phyloP scores from a whole-genome alignment of 2,113 vertebrate species.

The Acanthisitta chloris region DNA sequence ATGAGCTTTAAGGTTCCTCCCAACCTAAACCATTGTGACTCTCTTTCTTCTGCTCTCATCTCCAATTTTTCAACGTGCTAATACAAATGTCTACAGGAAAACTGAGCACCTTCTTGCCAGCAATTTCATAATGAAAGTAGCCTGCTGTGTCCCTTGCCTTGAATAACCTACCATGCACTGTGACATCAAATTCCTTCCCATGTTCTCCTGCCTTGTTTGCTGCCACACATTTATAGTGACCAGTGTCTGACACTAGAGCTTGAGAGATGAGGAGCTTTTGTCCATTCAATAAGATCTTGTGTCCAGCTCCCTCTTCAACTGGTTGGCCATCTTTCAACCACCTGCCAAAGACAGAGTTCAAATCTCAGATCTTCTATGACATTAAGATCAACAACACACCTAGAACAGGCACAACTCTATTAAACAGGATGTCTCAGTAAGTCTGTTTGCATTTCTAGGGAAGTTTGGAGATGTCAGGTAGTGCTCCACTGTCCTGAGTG shows the following conservation, averaged over 20 bases:
- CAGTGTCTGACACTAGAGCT: conserved; percentile 86
- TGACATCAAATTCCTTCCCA: conserved; percentile 85
- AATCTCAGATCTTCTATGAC: not conserved
- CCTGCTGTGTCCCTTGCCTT: not conserved
- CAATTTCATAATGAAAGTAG: not conserved
- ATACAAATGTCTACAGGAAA: not conserved
- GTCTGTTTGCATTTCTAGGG: not conserved
- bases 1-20: not conserved
- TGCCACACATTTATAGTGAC: conserved; percentile 88
- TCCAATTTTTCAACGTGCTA: not conserved
- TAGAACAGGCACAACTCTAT: not conserved
- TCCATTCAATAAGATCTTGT: conserved; percentile 78
- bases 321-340: conserved; percentile 89
- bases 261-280: conserved; percentile 83
- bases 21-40: not conserved
- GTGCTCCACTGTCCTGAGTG: not conserved
- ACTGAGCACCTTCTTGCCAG: not conserved
- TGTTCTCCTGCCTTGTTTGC: conserved; percentile 86
- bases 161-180: conserved; percentile 83
- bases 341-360: conserved; percentile 64
- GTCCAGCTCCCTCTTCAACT: conserved; percentile 74
- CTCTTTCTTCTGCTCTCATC: not conserved
- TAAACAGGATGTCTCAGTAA: not conserved
- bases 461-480: not conserved
- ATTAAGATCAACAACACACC: not conserved